Conservation (phyloP, 2,888 invertebrate genomes). For the Metalampra italica region DNA sequence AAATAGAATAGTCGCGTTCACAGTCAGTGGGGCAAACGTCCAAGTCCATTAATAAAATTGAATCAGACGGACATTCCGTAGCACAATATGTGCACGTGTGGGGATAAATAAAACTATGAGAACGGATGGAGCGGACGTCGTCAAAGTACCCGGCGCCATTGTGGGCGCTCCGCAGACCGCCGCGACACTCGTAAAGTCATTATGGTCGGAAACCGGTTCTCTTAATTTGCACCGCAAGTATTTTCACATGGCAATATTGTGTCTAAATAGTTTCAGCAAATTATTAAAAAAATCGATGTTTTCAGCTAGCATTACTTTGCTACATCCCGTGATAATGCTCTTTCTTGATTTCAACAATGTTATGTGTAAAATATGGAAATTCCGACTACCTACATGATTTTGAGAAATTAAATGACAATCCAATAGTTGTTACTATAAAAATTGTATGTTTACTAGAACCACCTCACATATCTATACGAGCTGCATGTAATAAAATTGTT, state of each 20-base stretch:
- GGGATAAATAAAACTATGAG: conserved; percentile 53
- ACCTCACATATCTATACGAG: conserved; percentile 5
- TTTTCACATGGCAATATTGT: neutral
- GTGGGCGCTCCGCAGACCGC: neutral
- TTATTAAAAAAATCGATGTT: too few species aligned
- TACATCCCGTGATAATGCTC: too few species aligned
- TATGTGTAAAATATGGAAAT: too few species aligned
- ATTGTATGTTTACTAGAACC: conserved; percentile 27
- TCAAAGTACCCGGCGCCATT: neutral
- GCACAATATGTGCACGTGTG: conserved; percentile 71
- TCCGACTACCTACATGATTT: too few species aligned
- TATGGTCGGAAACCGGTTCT: neutral
- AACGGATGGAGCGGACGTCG: neutral
- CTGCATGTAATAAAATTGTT: conserved; percentile 27
- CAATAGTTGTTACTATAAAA: too few species aligned
- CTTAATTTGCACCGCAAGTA: neutral
- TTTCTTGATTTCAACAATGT: too few species aligned
- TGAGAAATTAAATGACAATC: too few species aligned
- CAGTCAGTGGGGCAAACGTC: conserved; percentile 76
- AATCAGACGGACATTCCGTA: conserved; percentile 74
- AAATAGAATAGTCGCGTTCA: conserved; percentile 64
- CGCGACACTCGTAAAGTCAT: neutral
- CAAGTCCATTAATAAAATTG: conserved; percentile 79
- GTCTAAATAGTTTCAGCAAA: neutral
- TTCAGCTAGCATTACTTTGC: too few species aligned